These are phyloP conservation scores for Platycercus adscitus DNA, from an alignment of 2,113 vertebrate species.

Conservation along the genomic window DNA sequence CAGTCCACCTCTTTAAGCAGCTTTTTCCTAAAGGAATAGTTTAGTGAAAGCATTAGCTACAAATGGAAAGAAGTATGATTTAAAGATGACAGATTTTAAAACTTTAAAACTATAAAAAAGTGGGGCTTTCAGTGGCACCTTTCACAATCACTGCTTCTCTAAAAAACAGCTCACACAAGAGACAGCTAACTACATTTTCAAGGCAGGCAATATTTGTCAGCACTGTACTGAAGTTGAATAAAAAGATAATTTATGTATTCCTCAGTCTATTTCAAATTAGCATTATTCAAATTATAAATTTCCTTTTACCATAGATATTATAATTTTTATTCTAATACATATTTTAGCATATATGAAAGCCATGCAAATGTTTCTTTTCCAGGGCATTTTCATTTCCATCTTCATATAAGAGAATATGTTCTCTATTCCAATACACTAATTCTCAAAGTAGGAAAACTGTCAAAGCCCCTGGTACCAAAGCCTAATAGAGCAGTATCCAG, in stretches of 20 bases:
- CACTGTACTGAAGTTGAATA: background rate
- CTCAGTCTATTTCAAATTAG: background rate
- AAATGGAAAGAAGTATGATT: slow-evolving; percentile 26
- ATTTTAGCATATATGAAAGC: background rate
- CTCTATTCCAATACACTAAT: background rate
- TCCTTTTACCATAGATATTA: background rate
- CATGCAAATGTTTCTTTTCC: background rate
- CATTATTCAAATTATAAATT: background rate
- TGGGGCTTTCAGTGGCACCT: background rate
- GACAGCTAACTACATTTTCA: background rate
- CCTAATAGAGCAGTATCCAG: background rate
- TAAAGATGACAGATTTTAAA: slow-evolving; percentile 30
- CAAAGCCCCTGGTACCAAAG: background rate
- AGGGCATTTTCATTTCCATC: background rate
- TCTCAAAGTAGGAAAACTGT: background rate
- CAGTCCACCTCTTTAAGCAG: background rate
- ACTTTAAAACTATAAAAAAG: slow-evolving; percentile 20
- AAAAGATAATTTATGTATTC: background rate
- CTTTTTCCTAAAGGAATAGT: background rate
- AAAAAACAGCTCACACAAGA: background rate
- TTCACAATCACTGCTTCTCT: background rate
- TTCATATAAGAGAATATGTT: background rate
- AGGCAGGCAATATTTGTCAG: background rate
- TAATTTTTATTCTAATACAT: background rate
- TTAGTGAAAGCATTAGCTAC: slow-evolving; percentile 20